Evolutionary conservation across 2,113 vertebrate species (phyloP).

Genomic region (Corythaeola cristata): DNA sequence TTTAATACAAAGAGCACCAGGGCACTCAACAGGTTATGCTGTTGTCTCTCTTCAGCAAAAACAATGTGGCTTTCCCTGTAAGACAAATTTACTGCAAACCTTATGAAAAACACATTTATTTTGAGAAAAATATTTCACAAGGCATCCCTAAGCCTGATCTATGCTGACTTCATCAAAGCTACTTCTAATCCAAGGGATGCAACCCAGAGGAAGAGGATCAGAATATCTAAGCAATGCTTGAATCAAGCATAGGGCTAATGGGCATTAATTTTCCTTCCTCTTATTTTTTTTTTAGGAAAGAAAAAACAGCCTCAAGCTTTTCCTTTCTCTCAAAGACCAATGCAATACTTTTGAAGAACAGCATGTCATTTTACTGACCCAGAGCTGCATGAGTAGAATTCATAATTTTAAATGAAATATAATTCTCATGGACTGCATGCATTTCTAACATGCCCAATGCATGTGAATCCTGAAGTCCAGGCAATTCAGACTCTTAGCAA

Average conservation of each 20-base stretch:
- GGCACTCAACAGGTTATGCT: background rate
- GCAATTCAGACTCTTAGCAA: background rate
- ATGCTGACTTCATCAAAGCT: background rate
- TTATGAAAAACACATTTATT: constrained; percentile 29
- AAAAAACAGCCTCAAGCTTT: background rate
- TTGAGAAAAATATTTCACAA: background rate
- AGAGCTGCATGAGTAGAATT: background rate
- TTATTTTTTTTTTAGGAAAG: background rate
- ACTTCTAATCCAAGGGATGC: background rate
- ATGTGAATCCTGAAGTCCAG: background rate
- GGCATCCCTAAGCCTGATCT: background rate
- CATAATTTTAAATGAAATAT: background rate
- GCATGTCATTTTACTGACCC: background rate
- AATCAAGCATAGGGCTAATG: background rate
- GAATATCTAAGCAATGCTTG: background rate
- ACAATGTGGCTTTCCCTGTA: background rate
- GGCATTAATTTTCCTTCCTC: background rate
- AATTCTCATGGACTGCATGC: background rate
- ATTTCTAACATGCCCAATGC: background rate
- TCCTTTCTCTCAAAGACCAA: background rate
- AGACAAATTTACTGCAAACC: background rate
- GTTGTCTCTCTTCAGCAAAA: background rate
- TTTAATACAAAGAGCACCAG: background rate
- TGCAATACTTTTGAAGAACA: background rate
- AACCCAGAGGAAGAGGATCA: background rate